A percentile compares a stretch with the other conserved stretches of the same genome.
Conservation (phyloP, 2,113 vertebrate species). For the Tragelaphus scriptus region DNA sequence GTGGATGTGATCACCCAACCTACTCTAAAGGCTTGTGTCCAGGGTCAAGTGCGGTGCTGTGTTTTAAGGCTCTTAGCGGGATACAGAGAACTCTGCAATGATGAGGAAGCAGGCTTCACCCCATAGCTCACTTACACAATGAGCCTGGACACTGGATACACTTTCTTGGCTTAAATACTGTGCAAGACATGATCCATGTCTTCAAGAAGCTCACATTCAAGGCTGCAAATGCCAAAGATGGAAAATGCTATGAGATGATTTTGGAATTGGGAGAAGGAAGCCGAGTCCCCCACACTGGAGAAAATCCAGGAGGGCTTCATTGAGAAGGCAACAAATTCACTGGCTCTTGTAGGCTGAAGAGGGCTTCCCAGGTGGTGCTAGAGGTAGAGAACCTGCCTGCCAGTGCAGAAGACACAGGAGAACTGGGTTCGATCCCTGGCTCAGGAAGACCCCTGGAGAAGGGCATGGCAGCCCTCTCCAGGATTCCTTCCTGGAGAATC, state of each 20-base stretch:
- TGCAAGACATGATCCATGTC: not conserved
- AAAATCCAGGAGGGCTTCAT: not conserved
- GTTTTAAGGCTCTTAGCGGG: not conserved
- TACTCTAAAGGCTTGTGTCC: not conserved
- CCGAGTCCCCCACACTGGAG: not conserved
- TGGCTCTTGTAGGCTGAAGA: not conserved
- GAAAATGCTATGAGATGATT: not conserved
- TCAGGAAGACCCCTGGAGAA: not conserved
- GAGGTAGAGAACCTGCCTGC: not conserved
- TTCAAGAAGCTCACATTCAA: not conserved
- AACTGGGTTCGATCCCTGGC: not conserved
- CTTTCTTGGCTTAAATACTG: not conserved
- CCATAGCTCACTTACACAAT: no score
- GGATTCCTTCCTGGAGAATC: not conserved
- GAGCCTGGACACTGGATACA: not conserved
- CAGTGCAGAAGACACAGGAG: not conserved
- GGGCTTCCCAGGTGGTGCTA: not conserved
- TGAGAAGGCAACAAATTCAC: not conserved
- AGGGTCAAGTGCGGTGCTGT: not conserved
- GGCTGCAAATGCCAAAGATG: not conserved
- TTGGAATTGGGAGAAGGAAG: not conserved
- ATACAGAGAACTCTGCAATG: not conserved
- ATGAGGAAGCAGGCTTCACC: not conserved
- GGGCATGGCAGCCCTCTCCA: not conserved
- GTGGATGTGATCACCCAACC: no score